These are phyloP conservation scores for Lutjanus erythropterus DNA, from an alignment of 2,113 vertebrate species.

Conservation along the genomic window DNA sequence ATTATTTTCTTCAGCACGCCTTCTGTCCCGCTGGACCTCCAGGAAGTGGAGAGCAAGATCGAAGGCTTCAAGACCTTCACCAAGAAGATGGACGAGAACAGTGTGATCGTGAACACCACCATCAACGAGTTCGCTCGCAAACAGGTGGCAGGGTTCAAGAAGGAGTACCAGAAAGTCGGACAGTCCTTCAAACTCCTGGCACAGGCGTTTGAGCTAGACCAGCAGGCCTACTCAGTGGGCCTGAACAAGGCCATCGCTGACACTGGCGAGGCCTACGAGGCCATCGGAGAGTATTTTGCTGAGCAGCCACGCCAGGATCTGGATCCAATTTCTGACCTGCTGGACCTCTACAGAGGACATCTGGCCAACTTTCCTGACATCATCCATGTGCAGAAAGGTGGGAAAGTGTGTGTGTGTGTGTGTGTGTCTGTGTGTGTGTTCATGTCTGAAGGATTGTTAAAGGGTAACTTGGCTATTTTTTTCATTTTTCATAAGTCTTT, in stretches of 20 bases:
- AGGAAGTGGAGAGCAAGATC: conserved; percentile 95
- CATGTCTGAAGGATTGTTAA: background rate
- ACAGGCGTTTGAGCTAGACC: conserved; percentile 96
- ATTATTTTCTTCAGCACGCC: conserved; percentile 88
- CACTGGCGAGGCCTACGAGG: conserved; percentile 94
- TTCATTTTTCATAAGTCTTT: too few relatives aligned
- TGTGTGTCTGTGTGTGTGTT: conserved; percentile 13
- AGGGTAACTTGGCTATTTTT: too few relatives aligned
- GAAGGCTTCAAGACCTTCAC: conserved; percentile 96
- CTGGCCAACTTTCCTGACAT: conserved; percentile 98
- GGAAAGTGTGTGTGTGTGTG: conserved; percentile 40
- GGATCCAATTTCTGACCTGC: conserved; percentile 94
- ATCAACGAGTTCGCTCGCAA: conserved; percentile 95
- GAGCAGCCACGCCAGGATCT: conserved; percentile 97
- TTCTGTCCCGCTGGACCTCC: conserved; percentile 89
- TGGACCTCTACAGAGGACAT: conserved; percentile 96
- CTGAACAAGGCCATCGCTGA: conserved; percentile 95
- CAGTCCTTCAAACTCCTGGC: conserved; percentile 92
- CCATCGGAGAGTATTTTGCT: conserved; percentile 95
- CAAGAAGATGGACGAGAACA: conserved; percentile 96
- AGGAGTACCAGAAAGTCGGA: conserved; percentile 98
- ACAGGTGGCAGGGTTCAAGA: conserved; percentile 95
- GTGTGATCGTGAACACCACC: conserved; percentile 91
- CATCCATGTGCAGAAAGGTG: conserved; percentile 99
- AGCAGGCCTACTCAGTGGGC: conserved; percentile 90